Evolutionary conservation across 2,888 invertebrate species (phyloP).

Genomic region (Acheta domesticus): DNA sequence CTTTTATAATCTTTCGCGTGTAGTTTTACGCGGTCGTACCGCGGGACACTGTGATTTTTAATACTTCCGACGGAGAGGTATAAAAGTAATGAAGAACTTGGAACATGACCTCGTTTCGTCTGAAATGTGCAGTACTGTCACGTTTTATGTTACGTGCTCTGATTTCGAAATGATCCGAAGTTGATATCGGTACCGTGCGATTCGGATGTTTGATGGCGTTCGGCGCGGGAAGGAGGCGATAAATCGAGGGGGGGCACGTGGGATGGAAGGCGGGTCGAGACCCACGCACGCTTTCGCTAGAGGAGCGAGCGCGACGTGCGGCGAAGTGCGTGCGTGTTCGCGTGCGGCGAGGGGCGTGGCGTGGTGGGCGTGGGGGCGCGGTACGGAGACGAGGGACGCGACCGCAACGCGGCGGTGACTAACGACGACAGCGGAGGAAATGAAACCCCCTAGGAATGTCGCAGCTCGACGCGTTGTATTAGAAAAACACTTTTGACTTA

Average conservation of each 20-base stretch:
- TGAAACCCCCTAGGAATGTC: no score
- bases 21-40: neutral
- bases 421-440: no score
- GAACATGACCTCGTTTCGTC: neutral
- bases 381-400: no score
- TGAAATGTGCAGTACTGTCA: neutral
- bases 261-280: no score
- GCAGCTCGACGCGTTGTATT: no score
- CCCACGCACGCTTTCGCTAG: no score
- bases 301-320: no score
- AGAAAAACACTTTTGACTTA: no score
- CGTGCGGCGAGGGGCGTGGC: no score
- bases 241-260: neutral
- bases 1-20: neutral
- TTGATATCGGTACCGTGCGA: neutral
- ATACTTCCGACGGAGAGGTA: neutral
- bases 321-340: no score
- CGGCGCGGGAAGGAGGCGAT: neutral
- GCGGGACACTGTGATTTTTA: neutral
- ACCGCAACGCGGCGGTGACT: no score
- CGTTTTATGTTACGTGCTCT: neutral
- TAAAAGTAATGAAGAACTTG: neutral
- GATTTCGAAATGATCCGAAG: neutral
- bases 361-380: no score
- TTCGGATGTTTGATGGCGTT: neutral